phyloP scores from a whole-genome alignment of 2,888 invertebrate genomes.

The Pristionchus fissidentatus region DNA sequence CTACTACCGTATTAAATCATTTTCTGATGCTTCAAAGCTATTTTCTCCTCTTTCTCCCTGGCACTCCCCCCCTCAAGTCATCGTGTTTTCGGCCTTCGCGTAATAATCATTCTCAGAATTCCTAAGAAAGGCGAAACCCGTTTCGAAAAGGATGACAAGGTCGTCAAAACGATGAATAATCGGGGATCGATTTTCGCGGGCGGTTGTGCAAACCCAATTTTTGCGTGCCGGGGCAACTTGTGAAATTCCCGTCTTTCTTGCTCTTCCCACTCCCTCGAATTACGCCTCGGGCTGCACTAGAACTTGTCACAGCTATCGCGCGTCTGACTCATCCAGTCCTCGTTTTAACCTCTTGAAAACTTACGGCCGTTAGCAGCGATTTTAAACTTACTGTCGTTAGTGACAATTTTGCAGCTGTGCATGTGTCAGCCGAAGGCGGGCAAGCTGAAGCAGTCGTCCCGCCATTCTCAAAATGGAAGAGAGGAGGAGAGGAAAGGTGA shows the following conservation, averaged over 20 bases:
- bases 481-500: background rate
- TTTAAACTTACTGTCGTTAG: background rate
- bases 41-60: too few relatives aligned
- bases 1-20: too few relatives aligned
- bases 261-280: too few relatives aligned
- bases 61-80: background rate
- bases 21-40: too few relatives aligned
- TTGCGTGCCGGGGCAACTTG: background rate
- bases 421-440: slow-evolving; percentile 31
- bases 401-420: slow-evolving; percentile 43
- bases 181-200: slow-evolving; percentile 7
- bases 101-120: background rate
- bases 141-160: background rate
- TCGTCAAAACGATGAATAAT: background rate
- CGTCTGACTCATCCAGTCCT: slow-evolving; percentile 6
- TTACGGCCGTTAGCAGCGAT: background rate
- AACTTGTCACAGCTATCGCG: slow-evolving; percentile 7
- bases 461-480: background rate
- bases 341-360: background rate
- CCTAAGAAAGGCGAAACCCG: background rate
- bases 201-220: background rate
- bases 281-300: background rate
- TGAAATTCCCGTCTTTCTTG: background rate
- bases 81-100: slow-evolving; percentile 24
- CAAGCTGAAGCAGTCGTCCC: slow-evolving; percentile 21